Conservation (phyloP, 2,797 vertebrate genomes). For the Esox lucius region DNA sequence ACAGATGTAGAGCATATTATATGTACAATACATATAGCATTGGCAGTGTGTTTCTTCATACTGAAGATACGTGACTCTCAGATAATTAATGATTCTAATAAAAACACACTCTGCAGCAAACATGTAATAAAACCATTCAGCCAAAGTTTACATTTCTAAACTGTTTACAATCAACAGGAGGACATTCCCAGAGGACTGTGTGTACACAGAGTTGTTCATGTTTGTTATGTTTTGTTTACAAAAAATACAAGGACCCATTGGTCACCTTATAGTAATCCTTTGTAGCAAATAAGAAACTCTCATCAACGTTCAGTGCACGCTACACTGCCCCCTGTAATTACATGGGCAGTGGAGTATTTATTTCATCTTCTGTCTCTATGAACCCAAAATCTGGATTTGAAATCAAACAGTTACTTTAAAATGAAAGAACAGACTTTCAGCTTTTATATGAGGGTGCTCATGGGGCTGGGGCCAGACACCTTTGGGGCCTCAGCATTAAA, state of each 20-base stretch:
- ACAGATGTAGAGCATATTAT: background rate
- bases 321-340: no score
- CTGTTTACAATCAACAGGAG: slow-evolving; percentile 6
- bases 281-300: background rate
- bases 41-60: background rate
- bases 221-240: slow-evolving; percentile 8
- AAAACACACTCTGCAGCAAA: background rate
- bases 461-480: no score
- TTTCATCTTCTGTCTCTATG: no score
- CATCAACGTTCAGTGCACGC: background rate
- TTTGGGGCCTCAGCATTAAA: no score
- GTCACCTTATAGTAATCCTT: background rate
- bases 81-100: background rate
- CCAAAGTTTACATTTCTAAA: slow-evolving; percentile 5
- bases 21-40: background rate
- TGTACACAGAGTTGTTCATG: slow-evolving; percentile 29
- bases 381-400: no score
- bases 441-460: no score
- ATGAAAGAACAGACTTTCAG: no score
- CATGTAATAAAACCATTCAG: background rate
- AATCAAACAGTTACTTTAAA: no score
- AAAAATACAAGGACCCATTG: background rate
- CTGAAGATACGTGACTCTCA: background rate
- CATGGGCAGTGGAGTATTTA: no score
- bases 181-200: background rate